Base-by-base conservation (phyloP, 2,888 invertebrate genomes). In the Caenorhabditis zanzibari region DNA sequence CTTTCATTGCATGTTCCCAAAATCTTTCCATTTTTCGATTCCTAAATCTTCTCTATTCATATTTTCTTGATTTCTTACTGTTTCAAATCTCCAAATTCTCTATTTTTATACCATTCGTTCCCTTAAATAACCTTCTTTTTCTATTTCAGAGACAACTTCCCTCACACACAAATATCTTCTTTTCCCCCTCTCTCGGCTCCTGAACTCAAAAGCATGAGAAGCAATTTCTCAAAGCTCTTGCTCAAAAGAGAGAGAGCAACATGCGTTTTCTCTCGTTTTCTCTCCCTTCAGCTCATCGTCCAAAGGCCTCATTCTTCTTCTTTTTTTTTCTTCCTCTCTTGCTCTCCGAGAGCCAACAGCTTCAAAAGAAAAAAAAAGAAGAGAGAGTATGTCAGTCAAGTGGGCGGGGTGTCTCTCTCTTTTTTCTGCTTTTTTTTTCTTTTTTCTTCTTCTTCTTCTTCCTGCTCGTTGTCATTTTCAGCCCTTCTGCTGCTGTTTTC, bases 401-500 rank as follows among this genome's bases (percentile, higher is more conserved):
- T 44, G 71, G 71, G 58, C 58, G 71, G 52, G 26, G 58, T 47
- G 35, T 59, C 47, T 59, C 35, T 61, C 47, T 52, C 59, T 38
- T 38, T 38, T 38, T 38, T 38, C 38, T 38, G 10, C 38, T 38
- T 38, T 47, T 35, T 52, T 24, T 54, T 32, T 35, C 38, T 47
- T 19, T 38, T 56, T 59, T 38, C 22, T 56, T 44, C 56, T 58
- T 32, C 59, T 58, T 56, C 41, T 72, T 49, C 52, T 72, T 59
- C 58, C 59, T 72, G 47, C 58, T 49, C 41, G 24, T 35, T 68
- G 71, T 71, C 71, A 58, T 71, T 72, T 72, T 72, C 72, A 72
- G 72, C 72, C 47, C 32, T 58, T 72, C 38, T 54, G 52, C 24
- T 69, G 38, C 38, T 69, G 41, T 69, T 69, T 69, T 69, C 68